Evolutionary conservation across 2,797 vertebrate genomes (phyloP), one percentile per base, ranked within the genome.

Genomic region (Microcaecilia unicolor): DNA sequence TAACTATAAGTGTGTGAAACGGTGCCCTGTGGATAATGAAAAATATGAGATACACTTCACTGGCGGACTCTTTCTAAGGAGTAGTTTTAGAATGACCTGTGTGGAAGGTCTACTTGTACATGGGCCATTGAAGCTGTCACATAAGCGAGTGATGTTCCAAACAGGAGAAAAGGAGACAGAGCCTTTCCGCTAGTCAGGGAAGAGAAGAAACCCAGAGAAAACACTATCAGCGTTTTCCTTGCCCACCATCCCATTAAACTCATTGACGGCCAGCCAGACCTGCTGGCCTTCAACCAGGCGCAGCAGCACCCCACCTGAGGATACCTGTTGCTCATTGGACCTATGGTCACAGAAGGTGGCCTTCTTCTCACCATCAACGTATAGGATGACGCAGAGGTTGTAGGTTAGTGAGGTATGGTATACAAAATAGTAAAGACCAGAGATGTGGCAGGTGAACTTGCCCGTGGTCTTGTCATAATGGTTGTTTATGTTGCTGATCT

Each of bases 141-240:
- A n/a, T 7, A n/a, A n/a, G n/a, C n/a, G n/a, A n/a, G n/a, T n/a
- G n/a, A n/a, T n/a, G n/a, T n/a, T n/a, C n/a, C n/a, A n/a, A n/a
- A n/a, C n/a, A n/a, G 34, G 18, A 17, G 25, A 10, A 4, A 4
- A 10, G 13, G 9, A 2, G 13, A 3, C 11, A 1, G 1, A 8
- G 14, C 14, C 27, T 9, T 9, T 11, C 11, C 15, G 11, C 55
- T 83, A 90, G 29, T 84, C 76, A 0, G 80, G 73, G 28, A 82
- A 81, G 19, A 91, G 61, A 50, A 90, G 66, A 54, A 91, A 90
- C 7, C 89, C 88, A 0, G 87, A 89, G 72, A 91, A 91, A 51
- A 88, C 20, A 2, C 84, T 89, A 54, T 89, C 70, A 0, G 74
- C 75, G 22, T 33, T 58, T 1, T 28, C 25, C 0, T 39, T 68